Evolutionary conservation across 2,113 vertebrate genomes (phyloP), one percentile per base, ranked within the genome.

Genomic region (Labeo catla): DNA sequence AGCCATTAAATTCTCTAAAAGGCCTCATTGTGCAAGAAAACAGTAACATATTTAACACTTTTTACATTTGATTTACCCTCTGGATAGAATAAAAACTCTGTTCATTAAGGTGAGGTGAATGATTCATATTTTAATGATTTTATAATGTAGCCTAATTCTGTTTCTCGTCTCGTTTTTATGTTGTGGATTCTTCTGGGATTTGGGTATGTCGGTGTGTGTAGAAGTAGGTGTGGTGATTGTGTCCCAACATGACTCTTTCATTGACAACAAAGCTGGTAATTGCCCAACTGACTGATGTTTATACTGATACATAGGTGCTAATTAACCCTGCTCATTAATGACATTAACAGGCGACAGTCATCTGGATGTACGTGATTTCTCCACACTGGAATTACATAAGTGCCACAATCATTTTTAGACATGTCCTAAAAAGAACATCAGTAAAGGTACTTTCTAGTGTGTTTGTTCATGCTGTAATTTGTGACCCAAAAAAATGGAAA

Each of bases 281-380:
- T 84, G 95, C 97, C 95, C 95, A 95, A 95, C 95, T 96, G 93
- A 96, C 95, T 96, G 96, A 97, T 99, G 97, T 98, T 98, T 97
- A 96, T 96, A 95, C 96, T 97, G 97, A 98, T 98, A 97, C 98
- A 97, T 72, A 77, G 85, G 77, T 85, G 88, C 59, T 87, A 89
- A 89, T 89, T 77, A 87, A 72, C 63, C 83, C 82, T 76, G 59
- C 82, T 84, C 70, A 87, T 83, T 43, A 81, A 63, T 73, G 66
- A 76, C 76, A 28, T 89, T 81, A 89, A 82, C 76, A 52, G 70
- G 19, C 50, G 21, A 16, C 9, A 28, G 43, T 68, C 57, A 59
- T 45, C 8, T 36, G 10, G 39, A 45, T 45, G 21, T 19, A 79
- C 4, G 16, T 6, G n/a, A 19, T 74, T 50, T 54, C 78, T 70